These are phyloP conservation scores for Petrosia ficiformis DNA, from an alignment of 37 sponge, comb jelly and placozoan species.

Conservation along the genomic window DNA sequence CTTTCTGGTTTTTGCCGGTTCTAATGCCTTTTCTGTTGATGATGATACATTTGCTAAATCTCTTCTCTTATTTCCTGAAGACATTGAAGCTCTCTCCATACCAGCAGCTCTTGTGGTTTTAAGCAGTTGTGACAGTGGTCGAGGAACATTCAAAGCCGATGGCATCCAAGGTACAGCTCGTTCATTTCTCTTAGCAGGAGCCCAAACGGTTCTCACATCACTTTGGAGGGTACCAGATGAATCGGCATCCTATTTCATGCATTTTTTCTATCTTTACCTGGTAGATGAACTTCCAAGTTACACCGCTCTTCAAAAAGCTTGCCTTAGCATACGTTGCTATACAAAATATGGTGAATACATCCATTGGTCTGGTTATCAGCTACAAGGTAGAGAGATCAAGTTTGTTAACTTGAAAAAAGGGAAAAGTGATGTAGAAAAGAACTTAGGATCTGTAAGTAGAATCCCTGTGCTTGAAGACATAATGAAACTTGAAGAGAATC, in stretches of 20 bases:
- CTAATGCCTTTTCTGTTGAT: background rate
- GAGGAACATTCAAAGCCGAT: conserved; percentile 71
- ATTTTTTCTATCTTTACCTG: conserved; percentile 78
- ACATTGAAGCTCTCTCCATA: conserved; percentile 62
- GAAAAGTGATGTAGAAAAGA: too few species aligned
- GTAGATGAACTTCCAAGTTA: conserved; percentile 53
- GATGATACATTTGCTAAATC: conserved; percentile 18
- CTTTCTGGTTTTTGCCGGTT: conserved; percentile 60
- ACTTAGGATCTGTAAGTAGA: conserved; percentile 10
- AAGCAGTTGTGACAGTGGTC: conserved; percentile 64
- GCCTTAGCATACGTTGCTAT: conserved; percentile 65
- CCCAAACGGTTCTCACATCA: conserved; percentile 72
- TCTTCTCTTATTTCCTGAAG: conserved; percentile 59
- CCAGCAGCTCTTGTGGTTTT: conserved; percentile 74
- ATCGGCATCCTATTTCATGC: conserved; percentile 72
- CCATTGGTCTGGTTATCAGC: conserved; percentile 83
- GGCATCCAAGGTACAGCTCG: conserved; percentile 78
- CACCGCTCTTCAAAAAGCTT: conserved; percentile 70
- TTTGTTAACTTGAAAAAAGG: too few species aligned
- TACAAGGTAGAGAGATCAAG: conserved; percentile 67
- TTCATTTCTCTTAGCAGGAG: conserved; percentile 82
- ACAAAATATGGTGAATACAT: conserved; percentile 51
- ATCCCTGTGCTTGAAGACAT: conserved; percentile 61
- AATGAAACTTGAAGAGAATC: conserved; percentile 34
- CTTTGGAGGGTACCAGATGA: conserved; percentile 83